Conservation (phyloP, 2,888 invertebrate genomes). For the Ormyrus rosae region DNA sequence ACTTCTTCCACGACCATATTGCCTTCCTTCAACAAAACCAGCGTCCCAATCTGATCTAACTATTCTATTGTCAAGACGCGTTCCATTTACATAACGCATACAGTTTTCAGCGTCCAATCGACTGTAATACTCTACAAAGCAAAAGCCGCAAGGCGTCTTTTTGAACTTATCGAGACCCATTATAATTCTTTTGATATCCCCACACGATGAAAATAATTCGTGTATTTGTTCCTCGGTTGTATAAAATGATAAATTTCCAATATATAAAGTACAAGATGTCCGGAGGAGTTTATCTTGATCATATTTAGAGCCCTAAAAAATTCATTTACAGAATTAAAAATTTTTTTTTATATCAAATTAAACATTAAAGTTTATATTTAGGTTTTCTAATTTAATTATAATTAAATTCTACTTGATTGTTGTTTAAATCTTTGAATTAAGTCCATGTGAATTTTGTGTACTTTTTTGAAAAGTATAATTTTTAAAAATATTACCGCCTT, state of each 20-base stretch:
- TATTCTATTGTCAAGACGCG: constrained; percentile 96
- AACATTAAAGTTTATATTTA: too few relatives aligned
- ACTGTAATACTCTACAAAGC: constrained; percentile 96
- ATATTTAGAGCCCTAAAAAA: constrained; percentile 86
- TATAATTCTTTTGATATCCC: constrained; percentile 94
- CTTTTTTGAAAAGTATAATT: too few relatives aligned
- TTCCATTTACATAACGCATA: constrained; percentile 96
- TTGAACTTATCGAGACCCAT: constrained; percentile 99
- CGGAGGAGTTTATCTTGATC: constrained; percentile 90
- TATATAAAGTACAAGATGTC: constrained; percentile 90
- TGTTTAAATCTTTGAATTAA: too few relatives aligned
- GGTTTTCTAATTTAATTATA: too few relatives aligned
- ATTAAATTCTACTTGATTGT: too few relatives aligned
- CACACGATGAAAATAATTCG: constrained; percentile 96
- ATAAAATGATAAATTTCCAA: constrained; percentile 98
- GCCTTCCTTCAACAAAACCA: constrained; percentile 98
- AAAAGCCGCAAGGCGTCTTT: constrained; percentile 99
- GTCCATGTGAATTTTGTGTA: too few relatives aligned
- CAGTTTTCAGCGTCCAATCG: constrained; percentile 87
- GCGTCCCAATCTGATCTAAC: constrained; percentile 99
- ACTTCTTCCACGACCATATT: constrained; percentile 97
- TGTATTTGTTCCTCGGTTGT: constrained; percentile 99
- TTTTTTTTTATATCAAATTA: too few relatives aligned
- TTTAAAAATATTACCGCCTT: too few relatives aligned
- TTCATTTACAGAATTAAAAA: constrained; percentile 4